phyloP scores from a whole-genome alignment of 2,888 invertebrate species.

The Pollenia amentaria region DNA sequence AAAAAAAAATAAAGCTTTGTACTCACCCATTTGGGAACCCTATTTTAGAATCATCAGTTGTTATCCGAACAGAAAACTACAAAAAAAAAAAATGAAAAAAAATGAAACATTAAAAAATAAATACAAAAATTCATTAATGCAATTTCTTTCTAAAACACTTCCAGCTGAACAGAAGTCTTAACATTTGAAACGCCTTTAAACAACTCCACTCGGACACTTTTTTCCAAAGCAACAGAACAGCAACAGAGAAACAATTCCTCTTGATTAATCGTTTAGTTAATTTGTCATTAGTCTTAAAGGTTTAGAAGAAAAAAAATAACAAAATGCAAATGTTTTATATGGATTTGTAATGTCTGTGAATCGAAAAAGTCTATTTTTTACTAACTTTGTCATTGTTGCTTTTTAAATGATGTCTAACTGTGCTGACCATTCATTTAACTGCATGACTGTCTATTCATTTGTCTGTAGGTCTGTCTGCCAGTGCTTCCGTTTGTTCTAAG shows the following conservation, averaged over 20 bases:
- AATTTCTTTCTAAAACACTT: conserved; percentile 54
- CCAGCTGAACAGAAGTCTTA: conserved; percentile 47
- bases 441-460: background rate
- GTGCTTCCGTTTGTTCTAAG: background rate
- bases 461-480: background rate
- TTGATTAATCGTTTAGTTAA: conserved; percentile 69
- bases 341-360: conserved; percentile 46
- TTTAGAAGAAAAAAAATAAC: conserved; percentile 20
- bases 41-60: too few species aligned
- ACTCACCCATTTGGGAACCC: too few species aligned
- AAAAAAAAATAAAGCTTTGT: too few species aligned
- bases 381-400: background rate
- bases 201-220: conserved; percentile 30
- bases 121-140: conserved; percentile 43
- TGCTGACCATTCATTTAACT: conserved; percentile 28
- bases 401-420: conserved; percentile 52
- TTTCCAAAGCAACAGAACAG: background rate
- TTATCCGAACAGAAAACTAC: background rate
- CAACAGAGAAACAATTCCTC: conserved; percentile 44
- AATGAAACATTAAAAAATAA: background rate
- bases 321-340: conserved; percentile 53
- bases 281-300: conserved; percentile 66
- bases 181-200: conserved; percentile 36
- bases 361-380: conserved; percentile 6
- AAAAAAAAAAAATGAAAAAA: background rate